Percentiles rank a stretch among this genome's conserved stretches.
These are phyloP conservation scores for Leptopterna dolabrata DNA, from an alignment of 2,888 invertebrate species.

Conservation along the genomic window DNA sequence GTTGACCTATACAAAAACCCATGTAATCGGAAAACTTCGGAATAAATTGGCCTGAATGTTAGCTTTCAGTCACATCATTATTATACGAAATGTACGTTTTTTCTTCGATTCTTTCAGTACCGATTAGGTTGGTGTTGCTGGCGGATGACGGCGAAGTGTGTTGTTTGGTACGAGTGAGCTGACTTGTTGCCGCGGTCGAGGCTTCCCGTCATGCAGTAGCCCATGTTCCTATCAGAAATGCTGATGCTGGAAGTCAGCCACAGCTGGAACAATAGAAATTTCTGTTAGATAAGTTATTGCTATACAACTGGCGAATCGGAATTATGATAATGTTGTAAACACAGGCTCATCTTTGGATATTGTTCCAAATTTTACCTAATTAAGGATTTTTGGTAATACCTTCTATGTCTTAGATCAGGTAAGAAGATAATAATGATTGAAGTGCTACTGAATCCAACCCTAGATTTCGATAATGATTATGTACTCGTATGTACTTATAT, in stretches of 20 bases:
- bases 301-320: no score
- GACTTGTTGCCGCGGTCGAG: slow-evolving; percentile 83
- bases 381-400: no score
- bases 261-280: slow-evolving; percentile 69
- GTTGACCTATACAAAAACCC: not conserved
- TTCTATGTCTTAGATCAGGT: no score
- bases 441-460: no score
- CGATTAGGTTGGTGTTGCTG: slow-evolving; percentile 41
- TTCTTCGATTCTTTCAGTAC: not conserved
- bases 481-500: no score
- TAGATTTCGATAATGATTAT: no score
- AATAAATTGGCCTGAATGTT: not conserved
- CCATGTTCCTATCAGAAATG: slow-evolving; percentile 88
- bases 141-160: slow-evolving; percentile 88
- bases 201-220: slow-evolving; percentile 89
- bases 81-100: not conserved
- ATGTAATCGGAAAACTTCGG: no score
- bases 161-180: slow-evolving; percentile 83
- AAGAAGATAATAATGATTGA: no score
- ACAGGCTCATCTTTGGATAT: no score
- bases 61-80: not conserved
- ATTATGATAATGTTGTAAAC: no score
- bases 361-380: no score
- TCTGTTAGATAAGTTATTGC: not conserved
- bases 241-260: slow-evolving; percentile 87